phyloP scores from a whole-genome alignment of 2,888 invertebrate species.

The Lacanobia wlatinum region DNA sequence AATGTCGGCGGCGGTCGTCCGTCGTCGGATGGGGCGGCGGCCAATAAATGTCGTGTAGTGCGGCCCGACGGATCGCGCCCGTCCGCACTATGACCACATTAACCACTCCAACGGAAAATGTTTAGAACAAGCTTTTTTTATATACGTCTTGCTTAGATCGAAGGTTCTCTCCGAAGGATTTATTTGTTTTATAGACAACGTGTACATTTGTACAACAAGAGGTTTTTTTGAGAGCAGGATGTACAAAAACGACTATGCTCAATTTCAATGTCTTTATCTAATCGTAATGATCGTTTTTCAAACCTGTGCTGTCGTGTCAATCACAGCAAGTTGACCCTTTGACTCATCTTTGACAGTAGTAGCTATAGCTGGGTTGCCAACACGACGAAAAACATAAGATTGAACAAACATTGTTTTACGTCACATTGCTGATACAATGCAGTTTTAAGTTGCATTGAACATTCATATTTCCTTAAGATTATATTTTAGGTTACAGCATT shows the following conservation, averaged over 20 bases:
- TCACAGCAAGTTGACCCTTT: neutral
- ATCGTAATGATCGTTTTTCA: too few species aligned
- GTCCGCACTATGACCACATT: conserved; percentile 64
- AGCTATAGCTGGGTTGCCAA: neutral
- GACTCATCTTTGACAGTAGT: neutral
- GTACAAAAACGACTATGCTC: neutral
- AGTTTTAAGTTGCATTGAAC: too few species aligned
- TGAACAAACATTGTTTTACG: too few species aligned
- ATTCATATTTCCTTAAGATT: too few species aligned
- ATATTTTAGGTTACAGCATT: neutral
- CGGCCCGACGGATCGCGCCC: conserved; percentile 59
- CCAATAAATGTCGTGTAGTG: conserved; percentile 82
- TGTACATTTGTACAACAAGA: too few species aligned
- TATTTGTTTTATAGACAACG: conserved; percentile 4
- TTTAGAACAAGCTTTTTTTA: conserved; percentile 35
- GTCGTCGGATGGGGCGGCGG: conserved; percentile 69
- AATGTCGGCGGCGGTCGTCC: conserved; percentile 77
- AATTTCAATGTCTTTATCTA: too few species aligned
- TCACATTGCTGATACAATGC: too few species aligned
- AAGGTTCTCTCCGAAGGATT: neutral
- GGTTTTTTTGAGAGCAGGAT: neutral
- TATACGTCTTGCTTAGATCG: conserved; percentile 21
- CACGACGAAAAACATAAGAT: neutral
- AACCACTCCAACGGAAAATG: conserved; percentile 51
- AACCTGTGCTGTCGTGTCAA: too few species aligned